Evolutionary conservation across 2,888 invertebrate genomes (phyloP), one percentile per base, ranked within the genome.

Genomic region (Serrognathus titanus): DNA sequence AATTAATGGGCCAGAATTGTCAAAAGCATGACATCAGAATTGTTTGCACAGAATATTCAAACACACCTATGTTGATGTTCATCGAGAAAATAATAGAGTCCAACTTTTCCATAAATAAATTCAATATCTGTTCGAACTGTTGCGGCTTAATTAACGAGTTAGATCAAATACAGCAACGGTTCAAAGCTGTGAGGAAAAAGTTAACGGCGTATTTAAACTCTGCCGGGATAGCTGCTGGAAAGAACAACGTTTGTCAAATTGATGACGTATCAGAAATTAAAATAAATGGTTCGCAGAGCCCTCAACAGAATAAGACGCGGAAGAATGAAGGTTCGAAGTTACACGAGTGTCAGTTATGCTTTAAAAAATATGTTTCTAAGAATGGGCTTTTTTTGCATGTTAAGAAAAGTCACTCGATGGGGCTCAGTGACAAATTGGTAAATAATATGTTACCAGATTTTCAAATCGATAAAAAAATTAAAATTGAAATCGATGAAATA

Each of bases 131-230:
- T 58, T 9, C 39, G 24, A 51, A 35, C 40, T 71, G 71, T 57
- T 63, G 55, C 47, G 55, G 66, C 47, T 59, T 71, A 51, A 57
- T 73, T 16, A 68, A 73, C 48, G 71, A 73, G 62, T 63, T 71
- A 31, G 73, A 73, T 65, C 49, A 53, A 24, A 59, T 71, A 36
- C 61, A 68, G 55, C 37, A 57, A 24, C 63, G 65, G 48, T 63
- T 61, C 49, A 64, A 63, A 51, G 59, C 63, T 48, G 61, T 72
- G 40, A 57, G 60, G 35, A 37, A 60, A 50, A 55, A 54, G 31
- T 49, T 63, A 12, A 43, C 49, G n/a, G 41, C 48, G 53, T 57
- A 43, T 40, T 55, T 52, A n/a, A 48, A 46, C 5, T 38, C 24
- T 1, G 12, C 36, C 10, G 41, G 6, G 5, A 24, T 12, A 38